Percentiles rank a stretch among this genome's conserved stretches.
These are phyloP conservation scores for Ambastaia sidthimunki DNA, from an alignment of 2,797 vertebrate genomes.

Conservation along the genomic window DNA sequence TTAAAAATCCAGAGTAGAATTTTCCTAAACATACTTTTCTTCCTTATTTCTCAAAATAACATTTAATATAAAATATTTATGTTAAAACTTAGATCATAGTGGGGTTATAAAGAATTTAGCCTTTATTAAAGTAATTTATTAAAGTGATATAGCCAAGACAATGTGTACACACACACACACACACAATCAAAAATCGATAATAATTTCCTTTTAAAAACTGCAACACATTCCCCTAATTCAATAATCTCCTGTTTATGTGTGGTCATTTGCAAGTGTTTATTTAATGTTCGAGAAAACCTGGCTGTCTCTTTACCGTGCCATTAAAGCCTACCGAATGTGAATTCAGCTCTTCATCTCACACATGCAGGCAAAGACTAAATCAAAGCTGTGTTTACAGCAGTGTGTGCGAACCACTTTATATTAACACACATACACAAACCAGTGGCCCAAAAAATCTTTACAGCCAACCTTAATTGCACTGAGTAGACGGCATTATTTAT, in stretches of 20 bases:
- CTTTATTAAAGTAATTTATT: too few species aligned
- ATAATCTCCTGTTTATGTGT: neutral
- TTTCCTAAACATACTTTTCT: too few species aligned
- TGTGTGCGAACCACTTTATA: constrained; percentile 24
- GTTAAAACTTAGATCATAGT: too few species aligned
- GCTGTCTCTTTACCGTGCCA: too few species aligned
- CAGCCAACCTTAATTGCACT: constrained; percentile 9
- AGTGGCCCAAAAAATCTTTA: constrained; percentile 26
- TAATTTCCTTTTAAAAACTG: neutral
- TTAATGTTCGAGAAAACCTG: neutral
- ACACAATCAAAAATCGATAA: too few species aligned
- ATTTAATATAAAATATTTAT: too few species aligned
- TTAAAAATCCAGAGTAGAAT: too few species aligned
- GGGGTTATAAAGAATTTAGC: too few species aligned
- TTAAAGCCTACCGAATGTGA: constrained; percentile 7
- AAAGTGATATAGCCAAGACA: too few species aligned
- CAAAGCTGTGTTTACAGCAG: neutral
- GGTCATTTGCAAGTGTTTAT: neutral
- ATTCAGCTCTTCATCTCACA: neutral
- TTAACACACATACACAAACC: constrained; percentile 16
- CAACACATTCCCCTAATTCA: neutral
- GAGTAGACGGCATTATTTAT: constrained; percentile 20
- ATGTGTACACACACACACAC: too few species aligned
- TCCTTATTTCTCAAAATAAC: too few species aligned
- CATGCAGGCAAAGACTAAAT: constrained; percentile 8